Evolutionary conservation across 2,113 vertebrate genomes (phyloP), one percentile per base, ranked within the genome.

Genomic region (Proterorhinus semilunaris): DNA sequence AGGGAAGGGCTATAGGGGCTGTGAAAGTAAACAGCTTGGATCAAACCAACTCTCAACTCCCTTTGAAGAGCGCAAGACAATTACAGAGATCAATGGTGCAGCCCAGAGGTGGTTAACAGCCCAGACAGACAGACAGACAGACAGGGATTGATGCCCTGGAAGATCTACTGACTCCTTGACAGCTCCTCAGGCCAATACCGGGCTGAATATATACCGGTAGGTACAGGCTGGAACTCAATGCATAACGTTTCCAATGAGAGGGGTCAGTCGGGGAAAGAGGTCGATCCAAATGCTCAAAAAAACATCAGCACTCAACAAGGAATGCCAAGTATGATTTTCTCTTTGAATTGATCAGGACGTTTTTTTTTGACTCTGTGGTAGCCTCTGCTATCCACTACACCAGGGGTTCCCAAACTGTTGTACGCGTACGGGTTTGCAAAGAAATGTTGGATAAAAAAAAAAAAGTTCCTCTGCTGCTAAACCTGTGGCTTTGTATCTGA

Each of bases 21-120:
- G 78, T 87, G 83, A 84, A 88, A 89, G 80, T 88, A 90, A 91
- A 89, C 83, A 89, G 88, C 86, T 87, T 76, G 70, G 86, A 91
- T 90, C 87, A 87, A 90, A 88, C 86, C 83, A 87, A 89, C 87
- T 91, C 83, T 86, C 75, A 52, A 81, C 82, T 86, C 77, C 69
- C 78, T 89, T 88, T 89, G 86, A 91, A 90, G 87, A 89, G 81
- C 74, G 77, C 71, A 75, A 88, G 87, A 90, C 86, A 90, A 89
- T 91, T 88, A 88, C 75, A 21, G 76, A 86, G 88, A 88, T 89
- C 89, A 91, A 80, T 88, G 87, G 87, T 87, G 83, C 87, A 87
- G 79, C 87, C 85, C 83, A 84, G 80, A 83, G 88, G 81, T 87
- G 85, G 85, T 89, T 88, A 89, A 87, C 85, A 87, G 83, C 86